phyloP scores from a whole-genome alignment of 1,140 invertebrate species.

The Drosophila virilis region DNA sequence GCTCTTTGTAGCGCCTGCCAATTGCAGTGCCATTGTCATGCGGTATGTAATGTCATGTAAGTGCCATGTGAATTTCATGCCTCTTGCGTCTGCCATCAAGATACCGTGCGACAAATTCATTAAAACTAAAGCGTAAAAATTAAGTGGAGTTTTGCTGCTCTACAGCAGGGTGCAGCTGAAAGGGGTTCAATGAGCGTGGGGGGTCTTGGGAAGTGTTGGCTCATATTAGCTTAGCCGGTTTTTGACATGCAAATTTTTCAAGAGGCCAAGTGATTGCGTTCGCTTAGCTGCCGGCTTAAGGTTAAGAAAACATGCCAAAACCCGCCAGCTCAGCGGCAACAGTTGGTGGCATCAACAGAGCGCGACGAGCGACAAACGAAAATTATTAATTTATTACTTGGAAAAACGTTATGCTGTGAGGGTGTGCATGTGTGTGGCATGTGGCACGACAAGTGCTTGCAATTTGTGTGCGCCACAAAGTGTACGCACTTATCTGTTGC shows the following conservation, averaged over 20 bases:
- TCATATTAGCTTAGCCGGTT: slow-evolving; percentile 7
- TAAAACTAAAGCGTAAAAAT: slow-evolving; percentile 34
- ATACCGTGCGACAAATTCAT: slow-evolving; percentile 61
- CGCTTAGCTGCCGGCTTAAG: background rate
- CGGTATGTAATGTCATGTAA: slow-evolving; percentile 10
- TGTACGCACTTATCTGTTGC: slow-evolving; percentile 23
- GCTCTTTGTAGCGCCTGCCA: slow-evolving; percentile 29
- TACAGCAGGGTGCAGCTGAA: background rate
- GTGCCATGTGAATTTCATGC: slow-evolving; percentile 56
- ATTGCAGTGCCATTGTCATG: background rate
- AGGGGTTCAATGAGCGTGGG: background rate
- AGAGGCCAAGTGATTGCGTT: background rate
- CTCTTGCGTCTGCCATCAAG: slow-evolving; percentile 55
- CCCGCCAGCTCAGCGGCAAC: background rate
- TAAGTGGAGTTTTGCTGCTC: slow-evolving; percentile 33
- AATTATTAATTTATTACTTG: slow-evolving; percentile 43
- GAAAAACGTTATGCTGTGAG: slow-evolving; percentile 14
- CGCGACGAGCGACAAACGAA: slow-evolving; percentile 21
- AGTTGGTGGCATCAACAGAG: slow-evolving; percentile 32
- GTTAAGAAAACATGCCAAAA: slow-evolving; percentile 14
- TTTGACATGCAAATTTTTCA: slow-evolving; percentile 39
- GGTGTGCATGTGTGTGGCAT: background rate
- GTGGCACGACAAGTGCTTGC: slow-evolving; percentile 32
- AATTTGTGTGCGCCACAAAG: slow-evolving; percentile 43
- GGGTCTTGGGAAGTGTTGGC: background rate